Conservation (phyloP, 2,888 invertebrate genomes). For the Oeneis ivallda region DNA sequence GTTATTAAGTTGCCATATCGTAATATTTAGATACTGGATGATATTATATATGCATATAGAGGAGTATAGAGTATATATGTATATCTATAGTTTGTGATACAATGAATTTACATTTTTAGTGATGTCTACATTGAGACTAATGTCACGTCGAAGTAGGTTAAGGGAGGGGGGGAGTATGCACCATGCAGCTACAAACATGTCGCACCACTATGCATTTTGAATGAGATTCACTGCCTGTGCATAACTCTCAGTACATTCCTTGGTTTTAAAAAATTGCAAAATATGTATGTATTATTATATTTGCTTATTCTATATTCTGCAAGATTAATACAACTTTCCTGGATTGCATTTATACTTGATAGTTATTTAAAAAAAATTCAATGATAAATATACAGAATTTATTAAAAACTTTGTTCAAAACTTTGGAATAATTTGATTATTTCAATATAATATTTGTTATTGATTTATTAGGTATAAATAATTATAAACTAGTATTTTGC, state of each 20-base stretch:
- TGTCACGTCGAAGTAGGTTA: constrained; percentile 43
- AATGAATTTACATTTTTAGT: constrained; percentile 78
- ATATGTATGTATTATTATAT: neutral
- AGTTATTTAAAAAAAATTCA: neutral
- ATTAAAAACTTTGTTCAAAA: neutral
- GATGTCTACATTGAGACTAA: constrained; percentile 58
- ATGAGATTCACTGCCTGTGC: constrained; percentile 25
- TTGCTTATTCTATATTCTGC: neutral
- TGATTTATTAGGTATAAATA: too few relatives aligned
- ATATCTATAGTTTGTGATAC: constrained; percentile 80
- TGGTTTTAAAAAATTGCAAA: neutral
- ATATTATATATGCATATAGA: constrained; percentile 68
- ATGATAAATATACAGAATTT: neutral
- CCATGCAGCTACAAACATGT: neutral
- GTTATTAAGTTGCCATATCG: constrained; percentile 80
- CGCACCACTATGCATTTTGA: constrained; percentile 9
- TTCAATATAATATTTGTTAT: too few relatives aligned
- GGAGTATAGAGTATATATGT: constrained; percentile 68
- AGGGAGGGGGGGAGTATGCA: constrained; percentile 28
- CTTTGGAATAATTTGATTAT: too few relatives aligned
- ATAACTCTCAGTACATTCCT: neutral
- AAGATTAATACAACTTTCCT: neutral
- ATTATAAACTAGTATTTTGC: too few relatives aligned
- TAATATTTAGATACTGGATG: constrained; percentile 79
- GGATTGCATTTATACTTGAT: neutral